phyloP scores from a whole-genome alignment of 1,140 invertebrate genomes.

The Cataglyphis hispanica region DNA sequence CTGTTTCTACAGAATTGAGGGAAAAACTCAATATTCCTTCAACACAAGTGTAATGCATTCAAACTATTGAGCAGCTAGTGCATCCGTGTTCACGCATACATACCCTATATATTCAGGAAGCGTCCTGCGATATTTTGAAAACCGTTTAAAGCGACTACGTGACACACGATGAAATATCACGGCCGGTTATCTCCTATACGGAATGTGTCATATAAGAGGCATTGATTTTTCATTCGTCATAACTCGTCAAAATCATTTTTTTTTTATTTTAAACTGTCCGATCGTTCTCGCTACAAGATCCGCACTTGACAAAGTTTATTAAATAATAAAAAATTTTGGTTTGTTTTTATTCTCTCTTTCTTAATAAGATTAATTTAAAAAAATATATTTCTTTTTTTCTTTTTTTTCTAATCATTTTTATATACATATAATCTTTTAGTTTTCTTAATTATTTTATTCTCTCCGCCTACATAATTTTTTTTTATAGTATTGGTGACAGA shows the following conservation, averaged over 20 bases:
- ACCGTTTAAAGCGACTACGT: conserved; percentile 53
- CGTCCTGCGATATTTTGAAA: conserved; percentile 55
- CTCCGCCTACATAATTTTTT: neutral
- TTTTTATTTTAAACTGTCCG: neutral
- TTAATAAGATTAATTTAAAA: neutral
- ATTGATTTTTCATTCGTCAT: conserved; percentile 19
- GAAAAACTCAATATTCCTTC: conserved; percentile 46
- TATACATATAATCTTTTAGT: neutral
- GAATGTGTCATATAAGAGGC: conserved; percentile 26
- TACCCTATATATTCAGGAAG: conserved; percentile 48
- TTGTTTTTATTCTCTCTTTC: too few species aligned
- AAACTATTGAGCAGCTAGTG: conserved; percentile 54
- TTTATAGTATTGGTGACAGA: neutral
- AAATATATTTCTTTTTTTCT: neutral
- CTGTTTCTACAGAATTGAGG: conserved; percentile 28
- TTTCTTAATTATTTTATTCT: neutral
- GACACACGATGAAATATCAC: conserved; percentile 51
- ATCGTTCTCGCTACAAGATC: neutral
- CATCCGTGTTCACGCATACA: conserved; percentile 49
- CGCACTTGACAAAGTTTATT: neutral
- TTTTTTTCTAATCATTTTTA: neutral
- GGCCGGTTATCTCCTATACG: conserved; percentile 45
- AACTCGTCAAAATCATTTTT: conserved; percentile 40
- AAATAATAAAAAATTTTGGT: conserved; percentile 5
- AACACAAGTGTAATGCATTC: conserved; percentile 54